Conservation (phyloP, 2,888 invertebrate species). For the Scaptodrosophila latifasciaeformis region DNA sequence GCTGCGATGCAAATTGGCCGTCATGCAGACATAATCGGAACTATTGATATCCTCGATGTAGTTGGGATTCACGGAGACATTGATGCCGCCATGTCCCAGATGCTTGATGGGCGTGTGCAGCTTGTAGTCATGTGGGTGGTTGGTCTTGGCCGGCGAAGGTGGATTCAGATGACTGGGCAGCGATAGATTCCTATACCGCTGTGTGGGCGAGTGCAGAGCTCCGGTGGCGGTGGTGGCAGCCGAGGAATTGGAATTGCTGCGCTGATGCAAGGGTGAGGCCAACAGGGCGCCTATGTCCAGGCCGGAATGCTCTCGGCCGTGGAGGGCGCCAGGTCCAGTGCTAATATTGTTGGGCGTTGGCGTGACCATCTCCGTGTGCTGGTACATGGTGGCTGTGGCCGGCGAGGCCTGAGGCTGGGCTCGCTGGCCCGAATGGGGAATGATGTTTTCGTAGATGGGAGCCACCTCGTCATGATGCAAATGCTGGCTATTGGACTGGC, state of each 20-base stretch:
- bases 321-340: slow-evolving; percentile 7
- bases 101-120: slow-evolving; percentile 70
- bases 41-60: slow-evolving; percentile 84
- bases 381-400: slow-evolving; percentile 72
- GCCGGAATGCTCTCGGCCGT: slow-evolving; percentile 40
- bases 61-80: slow-evolving; percentile 74
- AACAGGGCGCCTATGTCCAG: slow-evolving; percentile 56
- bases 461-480: slow-evolving; percentile 74
- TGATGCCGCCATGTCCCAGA: slow-evolving; percentile 57
- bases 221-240: slow-evolving; percentile 13
- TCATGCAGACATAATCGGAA: slow-evolving; percentile 90
- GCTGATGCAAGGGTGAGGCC: slow-evolving; percentile 70
- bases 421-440: slow-evolving; percentile 77
- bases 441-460: slow-evolving; percentile 81
- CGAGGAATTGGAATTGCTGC: slow-evolving; percentile 70
- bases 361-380: slow-evolving; percentile 65
- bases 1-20: slow-evolving; percentile 78
- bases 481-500: slow-evolving; percentile 20
- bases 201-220: slow-evolving; percentile 53
- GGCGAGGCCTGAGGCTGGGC: slow-evolving; percentile 75
- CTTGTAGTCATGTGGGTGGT: slow-evolving; percentile 52
- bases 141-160: slow-evolving; percentile 32
- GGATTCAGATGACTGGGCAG: slow-evolving; percentile 68
- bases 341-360: slow-evolving; percentile 24
- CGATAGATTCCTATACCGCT: slow-evolving; percentile 73